These are phyloP conservation scores for Typhlichthys subterraneus DNA, from an alignment of 2,797 vertebrate genomes.

Conservation along the genomic window DNA sequence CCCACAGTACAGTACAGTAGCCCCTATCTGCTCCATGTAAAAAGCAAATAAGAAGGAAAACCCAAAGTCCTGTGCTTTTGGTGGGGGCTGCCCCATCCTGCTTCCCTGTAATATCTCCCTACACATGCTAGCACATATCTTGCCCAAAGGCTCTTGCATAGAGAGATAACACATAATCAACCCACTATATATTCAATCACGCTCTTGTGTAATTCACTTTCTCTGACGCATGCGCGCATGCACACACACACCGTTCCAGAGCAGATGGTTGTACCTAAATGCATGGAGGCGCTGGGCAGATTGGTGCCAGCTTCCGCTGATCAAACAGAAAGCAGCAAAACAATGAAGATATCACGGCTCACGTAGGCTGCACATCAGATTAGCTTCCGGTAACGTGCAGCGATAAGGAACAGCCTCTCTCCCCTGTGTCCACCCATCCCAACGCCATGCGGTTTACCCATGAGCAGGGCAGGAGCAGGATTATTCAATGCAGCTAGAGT, in stretches of 20 bases:
- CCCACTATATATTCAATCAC: not conserved
- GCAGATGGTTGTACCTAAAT: constrained; percentile 46
- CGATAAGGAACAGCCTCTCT: constrained; percentile 35
- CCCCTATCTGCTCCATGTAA: too few relatives aligned
- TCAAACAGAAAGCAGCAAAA: constrained; percentile 19
- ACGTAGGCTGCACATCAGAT: constrained; percentile 35
- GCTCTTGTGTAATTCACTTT: constrained; percentile 5
- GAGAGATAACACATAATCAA: not conserved
- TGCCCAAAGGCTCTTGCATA: too few relatives aligned
- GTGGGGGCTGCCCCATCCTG: not conserved
- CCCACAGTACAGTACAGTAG: too few relatives aligned
- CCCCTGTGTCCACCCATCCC: constrained; percentile 28
- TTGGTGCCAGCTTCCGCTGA: constrained; percentile 23
- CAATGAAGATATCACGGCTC: constrained; percentile 49
- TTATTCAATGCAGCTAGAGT: not conserved
- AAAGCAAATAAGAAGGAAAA: too few relatives aligned
- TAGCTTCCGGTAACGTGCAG: constrained; percentile 41
- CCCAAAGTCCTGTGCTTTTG: too few relatives aligned
- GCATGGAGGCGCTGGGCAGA: constrained; percentile 42
- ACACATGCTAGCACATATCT: not conserved
- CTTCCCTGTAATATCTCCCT: not conserved
- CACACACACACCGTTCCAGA: not conserved
- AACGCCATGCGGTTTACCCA: constrained; percentile 53
- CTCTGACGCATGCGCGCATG: not conserved
- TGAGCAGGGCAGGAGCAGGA: constrained; percentile 24